These are phyloP conservation scores for Cephus cinctus DNA, from an alignment of 1,140 invertebrate genomes.

Conservation along the genomic window DNA sequence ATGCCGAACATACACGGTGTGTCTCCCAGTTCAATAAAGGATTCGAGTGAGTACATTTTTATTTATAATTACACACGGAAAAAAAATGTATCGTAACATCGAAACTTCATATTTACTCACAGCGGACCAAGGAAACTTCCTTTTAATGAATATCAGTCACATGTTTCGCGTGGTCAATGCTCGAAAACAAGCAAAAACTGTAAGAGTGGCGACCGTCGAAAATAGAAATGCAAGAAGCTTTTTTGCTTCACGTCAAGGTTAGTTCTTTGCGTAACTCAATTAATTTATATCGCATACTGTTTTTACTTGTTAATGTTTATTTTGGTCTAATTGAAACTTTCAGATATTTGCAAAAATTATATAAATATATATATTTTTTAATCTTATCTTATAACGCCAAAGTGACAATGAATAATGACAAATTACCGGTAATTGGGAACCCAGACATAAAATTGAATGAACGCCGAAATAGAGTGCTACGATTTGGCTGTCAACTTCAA, in stretches of 20 bases:
- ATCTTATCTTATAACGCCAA: no score
- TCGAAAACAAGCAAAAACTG: constrained; percentile 1
- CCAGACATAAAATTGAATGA: constrained; percentile 5
- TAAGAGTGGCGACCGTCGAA: constrained; percentile 5
- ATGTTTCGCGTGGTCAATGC: constrained; percentile 3
- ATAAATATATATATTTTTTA: no score
- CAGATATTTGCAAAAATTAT: no score
- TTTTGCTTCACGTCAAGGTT: constrained; percentile 12
- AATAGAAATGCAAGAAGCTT: constrained; percentile 8
- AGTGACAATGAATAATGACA: no score
- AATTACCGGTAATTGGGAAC: constrained; percentile 11
- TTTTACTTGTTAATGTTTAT: no score
- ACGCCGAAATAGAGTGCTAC: not conserved
- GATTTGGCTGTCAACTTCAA: constrained; percentile 9
- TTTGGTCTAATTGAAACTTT: no score
- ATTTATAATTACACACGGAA: no score
- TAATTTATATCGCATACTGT: no score
- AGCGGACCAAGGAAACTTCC: not conserved
- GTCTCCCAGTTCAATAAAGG: no score
- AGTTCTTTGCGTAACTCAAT: no score
- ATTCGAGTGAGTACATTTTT: no score
- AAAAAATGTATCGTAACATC: no score
- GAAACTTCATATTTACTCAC: not conserved
- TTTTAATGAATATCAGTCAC: constrained; percentile 2
- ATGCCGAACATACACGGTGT: not conserved